Percentiles rank a stretch among this genome's conserved stretches.
These are phyloP conservation scores for Drosophila parabipectinata DNA, from an alignment of 1,140 invertebrate genomes.

Conservation along the genomic window DNA sequence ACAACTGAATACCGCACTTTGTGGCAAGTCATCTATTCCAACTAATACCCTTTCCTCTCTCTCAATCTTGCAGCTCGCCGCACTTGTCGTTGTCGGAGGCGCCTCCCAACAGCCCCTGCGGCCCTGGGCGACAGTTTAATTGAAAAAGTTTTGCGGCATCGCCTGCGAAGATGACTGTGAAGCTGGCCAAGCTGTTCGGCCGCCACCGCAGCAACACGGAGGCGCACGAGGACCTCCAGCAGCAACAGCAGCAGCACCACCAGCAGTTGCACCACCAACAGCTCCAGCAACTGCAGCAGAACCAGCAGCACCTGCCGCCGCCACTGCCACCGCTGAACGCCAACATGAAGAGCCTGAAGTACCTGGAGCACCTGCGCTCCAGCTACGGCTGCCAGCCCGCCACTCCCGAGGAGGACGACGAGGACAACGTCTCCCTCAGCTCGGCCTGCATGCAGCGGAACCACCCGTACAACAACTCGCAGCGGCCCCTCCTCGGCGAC, in stretches of 20 bases:
- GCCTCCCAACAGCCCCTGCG: conserved; percentile 48
- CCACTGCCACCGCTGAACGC: conserved; percentile 63
- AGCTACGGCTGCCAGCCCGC: conserved; percentile 50
- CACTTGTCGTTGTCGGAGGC: conserved; percentile 6
- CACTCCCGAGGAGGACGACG: conserved; percentile 41
- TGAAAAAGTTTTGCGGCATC: conserved; percentile 65
- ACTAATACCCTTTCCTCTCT: background rate
- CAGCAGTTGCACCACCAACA: background rate
- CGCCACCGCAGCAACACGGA: conserved; percentile 20
- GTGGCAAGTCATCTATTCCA: background rate
- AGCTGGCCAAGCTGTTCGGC: conserved; percentile 75
- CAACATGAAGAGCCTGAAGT: conserved; percentile 59
- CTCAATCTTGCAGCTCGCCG: conserved; percentile 14
- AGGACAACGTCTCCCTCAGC: conserved; percentile 66
- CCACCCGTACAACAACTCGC: conserved; percentile 76
- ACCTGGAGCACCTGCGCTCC: conserved; percentile 57
- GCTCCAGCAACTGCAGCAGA: background rate
- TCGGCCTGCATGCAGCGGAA: conserved; percentile 69
- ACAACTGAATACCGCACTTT: background rate
- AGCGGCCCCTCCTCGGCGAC: conserved; percentile 71
- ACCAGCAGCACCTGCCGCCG: conserved; percentile 17
- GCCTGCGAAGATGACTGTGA: conserved; percentile 68
- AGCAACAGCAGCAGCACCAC: conserved; percentile 3
- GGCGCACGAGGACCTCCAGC: background rate
- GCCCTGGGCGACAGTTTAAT: conserved; percentile 67